These are phyloP conservation scores for Pyrrhosoma nymphula DNA, from an alignment of 2,888 invertebrate genomes.

Conservation along the genomic window DNA sequence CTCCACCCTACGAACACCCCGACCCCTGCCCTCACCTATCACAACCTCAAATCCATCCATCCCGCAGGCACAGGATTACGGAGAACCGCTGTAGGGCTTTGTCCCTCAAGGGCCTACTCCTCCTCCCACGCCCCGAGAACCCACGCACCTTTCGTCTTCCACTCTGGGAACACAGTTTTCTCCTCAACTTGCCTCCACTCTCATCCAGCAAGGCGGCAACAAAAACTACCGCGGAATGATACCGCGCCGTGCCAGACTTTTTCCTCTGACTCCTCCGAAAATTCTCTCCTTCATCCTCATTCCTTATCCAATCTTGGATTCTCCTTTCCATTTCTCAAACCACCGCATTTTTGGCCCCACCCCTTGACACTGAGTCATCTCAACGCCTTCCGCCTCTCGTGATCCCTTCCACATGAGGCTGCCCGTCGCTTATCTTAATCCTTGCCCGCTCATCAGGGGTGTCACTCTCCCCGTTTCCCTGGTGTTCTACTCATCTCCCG, in stretches of 20 bases:
- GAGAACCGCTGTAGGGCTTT: slow-evolving; percentile 44
- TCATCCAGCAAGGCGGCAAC: background rate
- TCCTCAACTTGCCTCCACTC: background rate
- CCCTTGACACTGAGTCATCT: background rate
- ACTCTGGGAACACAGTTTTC: background rate
- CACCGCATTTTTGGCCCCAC: background rate
- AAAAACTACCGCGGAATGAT: slow-evolving; percentile 55
- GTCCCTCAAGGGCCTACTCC: slow-evolving; percentile 34
- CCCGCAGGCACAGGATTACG: slow-evolving; percentile 30
- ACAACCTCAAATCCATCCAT: slow-evolving; percentile 52
- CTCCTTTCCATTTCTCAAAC: background rate
- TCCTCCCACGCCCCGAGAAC: background rate
- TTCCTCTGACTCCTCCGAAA: background rate
- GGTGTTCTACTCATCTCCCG: background rate
- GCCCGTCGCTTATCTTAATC: background rate
- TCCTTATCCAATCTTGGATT: background rate
- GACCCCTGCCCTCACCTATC: background rate
- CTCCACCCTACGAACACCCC: background rate
- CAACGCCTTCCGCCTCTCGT: background rate
- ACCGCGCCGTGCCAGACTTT: slow-evolving; percentile 14
- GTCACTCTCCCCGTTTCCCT: background rate
- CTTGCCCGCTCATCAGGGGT: background rate
- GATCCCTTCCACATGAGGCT: background rate
- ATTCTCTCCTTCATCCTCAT: background rate
- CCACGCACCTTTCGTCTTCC: background rate